Conservation (phyloP, 2,888 invertebrate species). For the Matsumyia berberina region DNA sequence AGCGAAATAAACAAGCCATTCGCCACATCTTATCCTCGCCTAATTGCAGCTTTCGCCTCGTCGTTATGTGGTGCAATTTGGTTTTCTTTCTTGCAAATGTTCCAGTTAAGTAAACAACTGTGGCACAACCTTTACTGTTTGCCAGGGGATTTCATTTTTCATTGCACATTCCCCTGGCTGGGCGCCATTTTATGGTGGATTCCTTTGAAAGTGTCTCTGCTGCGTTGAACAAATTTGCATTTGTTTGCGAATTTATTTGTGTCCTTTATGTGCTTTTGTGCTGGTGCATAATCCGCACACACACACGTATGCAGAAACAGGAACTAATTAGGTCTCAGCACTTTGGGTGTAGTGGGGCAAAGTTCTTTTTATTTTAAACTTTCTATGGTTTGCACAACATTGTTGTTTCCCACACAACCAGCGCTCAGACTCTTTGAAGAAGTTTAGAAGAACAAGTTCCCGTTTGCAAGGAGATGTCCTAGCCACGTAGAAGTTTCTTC, state of each 20-base stretch:
- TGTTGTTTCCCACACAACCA: background rate
- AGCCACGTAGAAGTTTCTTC: slow-evolving; percentile 9
- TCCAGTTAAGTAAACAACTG: background rate
- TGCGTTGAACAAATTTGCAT: slow-evolving; percentile 28
- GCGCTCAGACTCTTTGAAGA: background rate
- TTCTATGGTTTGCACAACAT: background rate
- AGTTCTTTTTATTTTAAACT: no score
- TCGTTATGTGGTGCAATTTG: background rate
- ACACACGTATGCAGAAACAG: background rate
- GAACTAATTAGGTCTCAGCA: slow-evolving; percentile 16
- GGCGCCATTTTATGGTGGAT: background rate
- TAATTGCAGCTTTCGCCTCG: background rate
- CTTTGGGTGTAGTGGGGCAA: background rate
- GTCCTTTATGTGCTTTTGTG: background rate
- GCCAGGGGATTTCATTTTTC: slow-evolving; percentile 2
- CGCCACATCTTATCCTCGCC: background rate
- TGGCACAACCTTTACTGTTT: background rate
- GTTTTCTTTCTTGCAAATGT: slow-evolving; percentile 5
- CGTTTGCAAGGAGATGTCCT: background rate
- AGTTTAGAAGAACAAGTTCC: background rate
- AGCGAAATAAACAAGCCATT: background rate
- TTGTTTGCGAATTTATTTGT: slow-evolving; percentile 10
- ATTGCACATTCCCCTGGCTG: background rate
- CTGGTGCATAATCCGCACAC: background rate
- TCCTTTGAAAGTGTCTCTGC: background rate